A percentile compares a stretch with the other conserved stretches of the same genome.
These are phyloP conservation scores for Pteropus alecto DNA, from an alignment of 2,113 vertebrate species.

Conservation along the genomic window DNA sequence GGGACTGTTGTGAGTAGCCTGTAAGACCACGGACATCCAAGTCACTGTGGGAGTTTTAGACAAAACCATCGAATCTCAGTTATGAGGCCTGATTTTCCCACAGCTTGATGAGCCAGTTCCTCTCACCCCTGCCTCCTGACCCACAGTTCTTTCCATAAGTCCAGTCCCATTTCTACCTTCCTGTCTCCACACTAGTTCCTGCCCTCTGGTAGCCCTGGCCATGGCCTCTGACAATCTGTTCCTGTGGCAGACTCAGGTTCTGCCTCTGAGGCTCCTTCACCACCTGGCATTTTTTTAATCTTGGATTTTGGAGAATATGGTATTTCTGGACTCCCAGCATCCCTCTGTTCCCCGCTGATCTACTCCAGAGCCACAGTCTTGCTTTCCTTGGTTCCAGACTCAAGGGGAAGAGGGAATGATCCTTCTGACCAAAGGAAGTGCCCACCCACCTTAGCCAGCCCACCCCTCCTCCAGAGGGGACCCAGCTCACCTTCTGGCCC, in stretches of 20 bases:
- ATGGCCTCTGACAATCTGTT: background rate
- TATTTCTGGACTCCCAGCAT: background rate
- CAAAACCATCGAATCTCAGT: background rate
- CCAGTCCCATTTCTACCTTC: background rate
- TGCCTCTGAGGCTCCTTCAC: background rate
- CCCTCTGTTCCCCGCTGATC: background rate
- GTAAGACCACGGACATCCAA: background rate
- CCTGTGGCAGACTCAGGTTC: background rate
- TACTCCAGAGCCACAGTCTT: background rate
- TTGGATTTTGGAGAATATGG: background rate
- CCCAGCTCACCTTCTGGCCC: conserved; percentile 81
- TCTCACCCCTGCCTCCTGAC: background rate
- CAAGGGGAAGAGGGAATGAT: background rate
- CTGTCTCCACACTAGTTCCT: background rate
- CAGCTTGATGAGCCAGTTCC: background rate
- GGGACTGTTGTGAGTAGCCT: background rate
- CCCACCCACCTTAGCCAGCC: background rate
- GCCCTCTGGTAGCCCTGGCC: background rate
- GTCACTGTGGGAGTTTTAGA: background rate
- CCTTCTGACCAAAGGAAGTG: background rate
- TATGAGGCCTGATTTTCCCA: background rate
- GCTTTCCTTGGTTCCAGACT: background rate
- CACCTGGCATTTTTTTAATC: background rate
- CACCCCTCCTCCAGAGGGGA: background rate
- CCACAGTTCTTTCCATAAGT: background rate